Conservation (phyloP, 2,113 vertebrate genomes). For the Phoenicopterus ruber region DNA sequence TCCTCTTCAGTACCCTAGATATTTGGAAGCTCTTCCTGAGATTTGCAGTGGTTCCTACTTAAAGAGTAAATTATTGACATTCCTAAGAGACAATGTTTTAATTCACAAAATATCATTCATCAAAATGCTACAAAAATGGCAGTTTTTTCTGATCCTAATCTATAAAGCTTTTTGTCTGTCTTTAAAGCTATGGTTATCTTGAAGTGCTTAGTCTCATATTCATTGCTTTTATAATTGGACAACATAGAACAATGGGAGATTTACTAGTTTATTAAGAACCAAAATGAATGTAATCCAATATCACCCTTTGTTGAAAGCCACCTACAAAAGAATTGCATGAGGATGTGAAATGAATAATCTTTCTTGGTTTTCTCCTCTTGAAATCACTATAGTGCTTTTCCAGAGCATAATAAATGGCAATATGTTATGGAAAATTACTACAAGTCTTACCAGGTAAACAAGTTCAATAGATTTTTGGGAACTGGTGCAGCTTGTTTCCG, state of each 20-base stretch:
- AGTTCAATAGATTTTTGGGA: neutral
- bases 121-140: conserved; percentile 53
- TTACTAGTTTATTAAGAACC: conserved; percentile 72
- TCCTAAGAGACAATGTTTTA: conserved; percentile 39
- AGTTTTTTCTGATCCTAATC: conserved; percentile 66
- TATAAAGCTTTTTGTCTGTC: conserved; percentile 69
- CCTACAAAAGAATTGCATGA: conserved; percentile 67
- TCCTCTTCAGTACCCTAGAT: neutral
- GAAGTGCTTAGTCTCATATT: conserved; percentile 70
- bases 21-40: neutral
- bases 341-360: conserved; percentile 70
- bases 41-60: neutral
- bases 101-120: conserved; percentile 54
- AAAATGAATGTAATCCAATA: conserved; percentile 72
- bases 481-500: neutral
- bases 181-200: conserved; percentile 70
- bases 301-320: conserved; percentile 67
- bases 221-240: conserved; percentile 72
- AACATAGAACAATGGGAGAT: conserved; percentile 73
- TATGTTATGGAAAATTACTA: conserved; percentile 27
- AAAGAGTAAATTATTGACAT: conserved; percentile 25
- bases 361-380: conserved; percentile 55
- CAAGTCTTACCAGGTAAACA: conserved; percentile 10
- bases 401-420: conserved; percentile 26
- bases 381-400: conserved; percentile 47